Conservation (phyloP, 2,113 vertebrate species). For the Paracanthobrama guichenoti region DNA sequence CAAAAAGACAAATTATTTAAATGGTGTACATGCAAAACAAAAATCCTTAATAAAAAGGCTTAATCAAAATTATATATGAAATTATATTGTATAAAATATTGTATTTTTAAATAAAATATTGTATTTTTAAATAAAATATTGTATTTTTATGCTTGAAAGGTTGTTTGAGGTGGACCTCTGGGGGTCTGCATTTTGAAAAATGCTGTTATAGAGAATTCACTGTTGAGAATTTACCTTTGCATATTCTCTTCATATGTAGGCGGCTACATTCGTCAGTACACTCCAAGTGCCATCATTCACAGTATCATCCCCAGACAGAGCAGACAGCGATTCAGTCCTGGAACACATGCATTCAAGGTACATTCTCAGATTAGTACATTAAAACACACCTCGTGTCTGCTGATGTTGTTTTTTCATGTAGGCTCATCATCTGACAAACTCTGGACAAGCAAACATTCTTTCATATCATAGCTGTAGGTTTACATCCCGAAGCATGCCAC, state of each 20-base stretch:
- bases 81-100: neutral
- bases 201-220: neutral
- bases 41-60: neutral
- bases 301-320: constrained; percentile 37
- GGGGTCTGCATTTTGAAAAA: neutral
- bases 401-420: neutral
- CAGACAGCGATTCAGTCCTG: constrained; percentile 46
- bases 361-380: neutral
- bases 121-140: too few relatives aligned
- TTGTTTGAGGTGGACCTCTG: neutral
- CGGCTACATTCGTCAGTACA: constrained; percentile 38
- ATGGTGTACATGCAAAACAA: neutral
- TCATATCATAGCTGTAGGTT: neutral
- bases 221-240: neutral
- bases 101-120: too few relatives aligned
- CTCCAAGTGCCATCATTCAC: constrained; percentile 56
- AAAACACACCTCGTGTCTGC: neutral
- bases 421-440: neutral
- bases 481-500: neutral
- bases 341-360: constrained; percentile 59
- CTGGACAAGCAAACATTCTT: neutral
- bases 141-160: neutral
- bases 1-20: neutral
- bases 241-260: constrained; percentile 6
- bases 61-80: neutral